phyloP scores from a whole-genome alignment of 2,888 invertebrate genomes.

The Drosophila suboccidentalis region DNA sequence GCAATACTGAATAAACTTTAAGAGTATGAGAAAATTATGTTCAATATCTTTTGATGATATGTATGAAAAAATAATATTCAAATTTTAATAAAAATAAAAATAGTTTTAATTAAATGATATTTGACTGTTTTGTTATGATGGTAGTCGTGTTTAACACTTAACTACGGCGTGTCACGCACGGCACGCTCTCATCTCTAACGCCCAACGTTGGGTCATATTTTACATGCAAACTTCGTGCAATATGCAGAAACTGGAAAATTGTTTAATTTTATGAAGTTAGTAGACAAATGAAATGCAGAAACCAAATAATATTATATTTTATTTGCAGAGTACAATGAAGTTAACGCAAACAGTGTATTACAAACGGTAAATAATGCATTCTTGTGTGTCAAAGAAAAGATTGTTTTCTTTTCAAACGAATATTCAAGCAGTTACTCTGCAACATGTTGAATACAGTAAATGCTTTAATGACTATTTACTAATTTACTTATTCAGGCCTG shows the following conservation, averaged over 20 bases:
- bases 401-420: no score
- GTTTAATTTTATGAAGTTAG: not conserved
- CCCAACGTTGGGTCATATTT: constrained; percentile 18
- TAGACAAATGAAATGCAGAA: constrained; percentile 5
- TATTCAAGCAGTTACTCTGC: not conserved
- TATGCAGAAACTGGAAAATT: constrained; percentile 16
- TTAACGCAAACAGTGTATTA: constrained; percentile 1
- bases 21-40: no score
- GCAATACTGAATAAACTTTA: no score
- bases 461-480: no score
- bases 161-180: constrained; percentile 2
- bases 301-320: constrained; percentile 4
- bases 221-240: constrained; percentile 19
- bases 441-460: no score
- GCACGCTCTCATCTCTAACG: not conserved
- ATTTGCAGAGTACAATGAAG: not conserved
- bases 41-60: no score
- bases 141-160: not conserved
- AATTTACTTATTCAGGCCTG: no score
- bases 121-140: no score
- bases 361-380: not conserved
- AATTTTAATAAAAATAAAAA: no score
- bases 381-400: not conserved
- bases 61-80: no score
- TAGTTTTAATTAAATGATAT: no score